Base-by-base conservation (phyloP, 2,888 invertebrate genomes). In the Pandemis cinnamomeana region DNA sequence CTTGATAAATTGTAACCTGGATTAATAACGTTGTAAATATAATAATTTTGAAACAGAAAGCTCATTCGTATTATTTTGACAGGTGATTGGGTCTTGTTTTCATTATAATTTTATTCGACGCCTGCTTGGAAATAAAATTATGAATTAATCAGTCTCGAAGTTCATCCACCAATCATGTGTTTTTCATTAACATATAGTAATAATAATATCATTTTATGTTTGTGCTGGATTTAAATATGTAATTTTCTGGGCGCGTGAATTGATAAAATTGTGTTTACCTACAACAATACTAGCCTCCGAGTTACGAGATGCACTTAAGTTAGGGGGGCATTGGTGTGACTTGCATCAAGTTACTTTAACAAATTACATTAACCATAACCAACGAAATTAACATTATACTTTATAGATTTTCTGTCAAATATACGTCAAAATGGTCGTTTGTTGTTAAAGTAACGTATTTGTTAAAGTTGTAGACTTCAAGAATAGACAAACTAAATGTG, bases 21-120 rank as follows among this genome's bases (percentile, higher is more conserved):
- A 73, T 73, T 72, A 64, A 73, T 73, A 60, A 64, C 48, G 66
- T 73, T 58, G 66, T 70, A 70, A 73, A 73, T 61, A 61, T 61
- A 66, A 66, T n/a, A 55, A 61, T 15, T 27, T 15, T 15, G 42
- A 20, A 63, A 72, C 62, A 15, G 41, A 66, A 74, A 69, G 15
- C 42, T 69, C 46, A 67, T 72, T 62, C 42, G 7, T 67, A 7
- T 27, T 66, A 70, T 70, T 70, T 66, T 70, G 70, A 73, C 73
- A 70, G 70, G 66, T 70, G 66, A 46, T 41, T 61, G 67, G 10
- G 60, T 53, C 27, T 61, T 15, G 11, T 42, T n/a, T 11, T 36
- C 11, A 71, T 66, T 42, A n/a, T 27, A 27, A 48, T 41, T 67
- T 67, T 46, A 20, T 63, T 63, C 46, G 7, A 61, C 10, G 44